Conservation (phyloP, 2,888 invertebrate genomes). For the Argyresthia goedartella region DNA sequence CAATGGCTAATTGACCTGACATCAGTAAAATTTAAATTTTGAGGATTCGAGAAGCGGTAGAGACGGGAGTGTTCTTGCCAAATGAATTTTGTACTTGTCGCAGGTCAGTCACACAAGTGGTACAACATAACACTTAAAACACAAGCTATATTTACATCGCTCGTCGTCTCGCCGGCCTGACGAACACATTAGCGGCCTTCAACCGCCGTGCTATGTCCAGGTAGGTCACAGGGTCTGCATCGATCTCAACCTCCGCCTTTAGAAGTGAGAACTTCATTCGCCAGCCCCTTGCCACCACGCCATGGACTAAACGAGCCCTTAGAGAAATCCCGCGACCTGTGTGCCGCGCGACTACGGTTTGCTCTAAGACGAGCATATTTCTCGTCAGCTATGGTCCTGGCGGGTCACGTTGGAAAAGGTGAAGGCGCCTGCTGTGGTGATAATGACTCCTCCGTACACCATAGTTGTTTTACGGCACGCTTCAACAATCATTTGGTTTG, state of each 20-base stretch:
- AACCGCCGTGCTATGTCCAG: constrained; percentile 44
- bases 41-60: too few relatives aligned
- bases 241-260: constrained; percentile 56
- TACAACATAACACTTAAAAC: neutral
- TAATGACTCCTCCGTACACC: constrained; percentile 33
- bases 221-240: constrained; percentile 53
- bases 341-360: constrained; percentile 55
- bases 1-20: too few relatives aligned
- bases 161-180: constrained; percentile 33
- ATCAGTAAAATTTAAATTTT: too few relatives aligned
- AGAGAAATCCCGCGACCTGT: constrained; percentile 47
- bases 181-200: constrained; percentile 48
- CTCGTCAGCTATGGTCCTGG: constrained; percentile 67
- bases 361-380: constrained; percentile 65
- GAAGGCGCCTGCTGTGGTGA: constrained; percentile 50
- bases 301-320: constrained; percentile 49
- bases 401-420: constrained; percentile 61
- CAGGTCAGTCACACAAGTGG: too few relatives aligned
- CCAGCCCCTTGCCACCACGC: constrained; percentile 56
- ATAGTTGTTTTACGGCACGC: constrained; percentile 48
- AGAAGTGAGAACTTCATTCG: constrained; percentile 57
- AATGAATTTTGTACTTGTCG: too few relatives aligned
- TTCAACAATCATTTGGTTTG: constrained; percentile 53
- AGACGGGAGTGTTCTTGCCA: too few relatives aligned
- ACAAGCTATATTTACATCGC: constrained; percentile 37